A percentile compares a stretch with the other conserved stretches of the same genome.
These are phyloP conservation scores for Drosophila sproati DNA, from an alignment of 1,140 invertebrate species.

Conservation along the genomic window DNA sequence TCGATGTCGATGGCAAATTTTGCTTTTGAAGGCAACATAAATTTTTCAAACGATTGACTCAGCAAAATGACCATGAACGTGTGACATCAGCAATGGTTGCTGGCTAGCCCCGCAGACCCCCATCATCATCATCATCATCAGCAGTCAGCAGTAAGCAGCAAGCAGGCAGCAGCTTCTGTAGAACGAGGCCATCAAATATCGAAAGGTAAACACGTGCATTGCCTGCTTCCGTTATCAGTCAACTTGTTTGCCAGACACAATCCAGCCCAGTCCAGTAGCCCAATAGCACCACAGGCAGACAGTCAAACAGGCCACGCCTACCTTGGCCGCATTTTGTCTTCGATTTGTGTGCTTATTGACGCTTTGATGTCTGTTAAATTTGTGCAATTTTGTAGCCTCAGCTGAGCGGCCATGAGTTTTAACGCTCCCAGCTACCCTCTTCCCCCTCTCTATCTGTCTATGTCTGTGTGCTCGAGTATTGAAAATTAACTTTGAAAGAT, in stretches of 20 bases:
- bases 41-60: conserved; percentile 82
- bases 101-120: neutral
- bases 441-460: neutral
- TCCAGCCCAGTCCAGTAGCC: conserved; percentile 17
- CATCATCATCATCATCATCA: conserved; percentile 30
- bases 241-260: conserved; percentile 73
- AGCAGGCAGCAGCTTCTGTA: conserved; percentile 23
- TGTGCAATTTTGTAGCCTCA: conserved; percentile 70
- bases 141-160: conserved; percentile 35
- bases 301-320: conserved; percentile 33
- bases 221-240: conserved; percentile 80
- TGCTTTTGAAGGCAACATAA: conserved; percentile 82
- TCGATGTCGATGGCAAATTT: conserved; percentile 64
- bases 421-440: too few relatives aligned
- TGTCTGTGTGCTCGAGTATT: conserved; percentile 56
- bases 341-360: conserved; percentile 78
- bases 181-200: conserved; percentile 61
- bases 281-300: conserved; percentile 4
- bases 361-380: conserved; percentile 78
- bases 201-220: conserved; percentile 80
- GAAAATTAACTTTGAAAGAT: conserved; percentile 82
- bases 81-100: conserved; percentile 73
- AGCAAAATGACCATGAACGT: conserved; percentile 82
- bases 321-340: conserved; percentile 31
- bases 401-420: conserved; percentile 42